Base-by-base conservation (phyloP, 2,888 invertebrate genomes). In the Dolomedes plantarius region DNA sequence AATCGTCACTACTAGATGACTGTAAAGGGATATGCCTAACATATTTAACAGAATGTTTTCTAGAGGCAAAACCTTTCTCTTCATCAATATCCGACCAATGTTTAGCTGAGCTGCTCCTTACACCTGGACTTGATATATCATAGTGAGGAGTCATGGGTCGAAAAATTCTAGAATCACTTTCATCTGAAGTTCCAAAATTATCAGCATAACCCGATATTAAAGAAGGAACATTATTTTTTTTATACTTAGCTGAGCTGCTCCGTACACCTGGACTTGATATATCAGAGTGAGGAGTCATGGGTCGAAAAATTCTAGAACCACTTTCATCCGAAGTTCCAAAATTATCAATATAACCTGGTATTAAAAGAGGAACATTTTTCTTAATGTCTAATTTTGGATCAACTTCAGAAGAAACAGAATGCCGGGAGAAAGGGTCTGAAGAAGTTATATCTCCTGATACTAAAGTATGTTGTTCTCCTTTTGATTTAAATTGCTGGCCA, bases 251-350 rank as follows among this genome's bases (percentile, higher is more conserved):
- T n/a, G n/a, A n/a, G n/a, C n/a, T n/a, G 16, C 16, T 41, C 11
- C 41, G n/a, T n/a, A n/a, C n/a, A 19, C n/a, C 67, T 67, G 67
- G 31, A 9, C 29, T 67, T 9, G 79, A 72, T 5, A 41, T 9
- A 32, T 79, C 7, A n/a, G 79, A 67, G 23, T 32, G 65, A 16
- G 65, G 72, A 16, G 72, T 50, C 65, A 79, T 23, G 6, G 69
- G 6, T n/a, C 27, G 65, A 50, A 67, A 76, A 41, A 7, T 5
- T 0, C 13, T 6, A n/a, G 39, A 23, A 27, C 28, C 9, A 36
- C 36, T 36, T 9, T 7, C 5, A 36, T 36, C 9, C 46, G 46
- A 46, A 6, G 16, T 6, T 56, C 23, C 23, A 23, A n/a, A 23
- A 56, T 56, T 23, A 56, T 23, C 23, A 56, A 56, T 56, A 56